A percentile compares a stretch with the other conserved stretches of the same genome.
These are phyloP conservation scores for Aphidius colemani DNA, from an alignment of 2,888 invertebrate species.

Conservation along the genomic window DNA sequence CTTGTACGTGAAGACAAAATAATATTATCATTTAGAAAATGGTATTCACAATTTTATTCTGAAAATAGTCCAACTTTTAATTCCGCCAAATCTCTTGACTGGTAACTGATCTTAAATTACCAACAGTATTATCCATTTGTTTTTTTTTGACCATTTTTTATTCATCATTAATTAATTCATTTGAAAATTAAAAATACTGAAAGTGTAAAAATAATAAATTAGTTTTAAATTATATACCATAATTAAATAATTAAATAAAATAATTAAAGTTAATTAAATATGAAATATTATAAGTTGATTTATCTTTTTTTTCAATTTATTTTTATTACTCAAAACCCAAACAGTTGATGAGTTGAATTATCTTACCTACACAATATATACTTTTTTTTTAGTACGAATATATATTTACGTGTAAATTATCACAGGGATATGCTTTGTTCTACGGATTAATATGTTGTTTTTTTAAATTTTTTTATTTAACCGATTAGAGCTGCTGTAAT, in stretches of 20 bases:
- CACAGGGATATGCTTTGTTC: slow-evolving; percentile 42
- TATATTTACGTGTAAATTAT: slow-evolving; percentile 37
- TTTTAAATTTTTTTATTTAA: too few relatives aligned
- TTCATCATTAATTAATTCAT: too few relatives aligned
- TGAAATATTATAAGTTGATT: neutral
- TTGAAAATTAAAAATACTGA: too few relatives aligned
- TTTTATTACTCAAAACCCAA: too few relatives aligned
- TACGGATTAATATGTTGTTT: slow-evolving; percentile 15
- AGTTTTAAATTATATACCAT: neutral
- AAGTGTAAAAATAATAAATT: neutral
- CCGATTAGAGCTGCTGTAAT: too few relatives aligned
- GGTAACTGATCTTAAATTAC: slow-evolving; percentile 38
- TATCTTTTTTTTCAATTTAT: too few relatives aligned
- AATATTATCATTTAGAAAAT: slow-evolving; percentile 74
- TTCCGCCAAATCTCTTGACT: slow-evolving; percentile 47
- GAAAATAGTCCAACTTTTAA: slow-evolving; percentile 68
- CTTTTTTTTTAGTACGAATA: slow-evolving; percentile 11
- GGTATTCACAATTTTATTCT: slow-evolving; percentile 87
- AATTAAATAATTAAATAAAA: neutral
- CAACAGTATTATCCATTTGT: too few relatives aligned
- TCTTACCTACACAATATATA: slow-evolving; percentile 14
- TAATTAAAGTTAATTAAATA: too few relatives aligned
- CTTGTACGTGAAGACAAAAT: slow-evolving; percentile 76
- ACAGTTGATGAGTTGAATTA: neutral
- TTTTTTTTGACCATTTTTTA: too few relatives aligned